Evolutionary conservation across 2,797 vertebrate genomes (phyloP).

Genomic region (Gephyroberyx darwinii): DNA sequence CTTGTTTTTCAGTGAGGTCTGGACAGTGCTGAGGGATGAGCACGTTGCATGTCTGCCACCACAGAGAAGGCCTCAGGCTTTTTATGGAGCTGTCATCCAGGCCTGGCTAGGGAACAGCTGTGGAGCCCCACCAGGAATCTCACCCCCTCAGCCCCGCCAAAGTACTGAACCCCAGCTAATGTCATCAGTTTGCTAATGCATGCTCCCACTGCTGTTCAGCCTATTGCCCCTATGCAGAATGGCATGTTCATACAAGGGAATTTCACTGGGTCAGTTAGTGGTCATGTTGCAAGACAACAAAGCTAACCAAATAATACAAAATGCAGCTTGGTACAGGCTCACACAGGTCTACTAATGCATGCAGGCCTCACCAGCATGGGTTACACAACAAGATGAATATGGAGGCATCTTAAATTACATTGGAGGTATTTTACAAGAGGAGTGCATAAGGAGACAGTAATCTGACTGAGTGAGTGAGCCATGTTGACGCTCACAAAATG

Average conservation of each 20-base stretch:
- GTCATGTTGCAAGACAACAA: conserved; percentile 67
- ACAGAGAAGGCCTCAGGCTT: conserved; percentile 72
- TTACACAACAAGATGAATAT: background rate
- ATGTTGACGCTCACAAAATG: background rate
- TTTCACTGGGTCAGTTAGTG: conserved; percentile 75
- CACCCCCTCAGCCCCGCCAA: conserved; percentile 62
- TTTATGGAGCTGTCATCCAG: conserved; percentile 80
- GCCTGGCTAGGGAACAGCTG: conserved; percentile 78
- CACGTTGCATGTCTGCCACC: conserved; percentile 70
- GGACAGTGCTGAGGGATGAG: conserved; percentile 56
- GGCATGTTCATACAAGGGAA: conserved; percentile 56
- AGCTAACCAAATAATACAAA: conserved; percentile 27
- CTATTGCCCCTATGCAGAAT: conserved; percentile 46
- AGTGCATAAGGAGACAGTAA: background rate
- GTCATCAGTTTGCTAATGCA: conserved; percentile 77
- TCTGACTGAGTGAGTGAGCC: background rate
- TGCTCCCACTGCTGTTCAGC: conserved; percentile 67
- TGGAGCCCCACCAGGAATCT: conserved; percentile 63
- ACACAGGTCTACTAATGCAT: conserved; percentile 8
- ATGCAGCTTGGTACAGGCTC: conserved; percentile 5
- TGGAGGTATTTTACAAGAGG: background rate
- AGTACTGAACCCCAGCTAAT: conserved; percentile 75
- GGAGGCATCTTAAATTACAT: conserved; percentile 8
- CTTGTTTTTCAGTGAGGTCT: conserved; percentile 47
- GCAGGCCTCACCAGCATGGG: conserved; percentile 1